Evolutionary conservation across 2,113 vertebrate species (phyloP), one percentile per base, ranked within the genome.

Genomic region (Pachycephala philippinensis): DNA sequence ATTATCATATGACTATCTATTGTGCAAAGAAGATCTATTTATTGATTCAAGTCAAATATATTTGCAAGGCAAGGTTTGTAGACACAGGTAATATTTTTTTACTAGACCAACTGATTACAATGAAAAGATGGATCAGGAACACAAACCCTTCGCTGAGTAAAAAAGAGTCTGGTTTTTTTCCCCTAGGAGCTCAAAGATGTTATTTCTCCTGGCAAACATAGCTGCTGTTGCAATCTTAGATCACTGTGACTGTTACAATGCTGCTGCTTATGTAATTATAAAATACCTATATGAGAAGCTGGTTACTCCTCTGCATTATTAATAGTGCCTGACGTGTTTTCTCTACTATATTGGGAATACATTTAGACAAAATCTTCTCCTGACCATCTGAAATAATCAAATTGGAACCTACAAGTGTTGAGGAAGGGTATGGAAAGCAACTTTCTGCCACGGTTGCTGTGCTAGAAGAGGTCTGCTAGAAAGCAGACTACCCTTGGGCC

Each of bases 21-120:
- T 84, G 87, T 92, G 82, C 69, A 88, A 96, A 77, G 87, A 72
- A 92, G 76, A 86, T 77, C 65, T 83, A 24, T 87, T 96, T 94
- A 84, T 77, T 76, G 85, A 93, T 95, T 93, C 84, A 70, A 87
- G 76, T 82, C 89, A 95, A 86, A 81, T 85, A 35, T 57, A 76
- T 93, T 93, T 93, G 76, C 52, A 84, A 93, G 86, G 72, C 72
- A 93, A 84, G 80, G 65, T 89, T 91, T 92, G 77, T 87, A 89
- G 94, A 91, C 84, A 84, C 24, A 75, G 52, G 69, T 89, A 92
- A 56, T 93, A 89, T 90, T 95, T 95, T 95, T 94, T 90, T 95
- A 75, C 94, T 75, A 95, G 89, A 68, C 69, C 60, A 71, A 33
- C 80, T 90, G 95, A 87, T 95, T 92, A 94, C 68, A 91, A 89